Conservation (phyloP, 2,113 vertebrate species). For the Chloebia gouldiae region DNA sequence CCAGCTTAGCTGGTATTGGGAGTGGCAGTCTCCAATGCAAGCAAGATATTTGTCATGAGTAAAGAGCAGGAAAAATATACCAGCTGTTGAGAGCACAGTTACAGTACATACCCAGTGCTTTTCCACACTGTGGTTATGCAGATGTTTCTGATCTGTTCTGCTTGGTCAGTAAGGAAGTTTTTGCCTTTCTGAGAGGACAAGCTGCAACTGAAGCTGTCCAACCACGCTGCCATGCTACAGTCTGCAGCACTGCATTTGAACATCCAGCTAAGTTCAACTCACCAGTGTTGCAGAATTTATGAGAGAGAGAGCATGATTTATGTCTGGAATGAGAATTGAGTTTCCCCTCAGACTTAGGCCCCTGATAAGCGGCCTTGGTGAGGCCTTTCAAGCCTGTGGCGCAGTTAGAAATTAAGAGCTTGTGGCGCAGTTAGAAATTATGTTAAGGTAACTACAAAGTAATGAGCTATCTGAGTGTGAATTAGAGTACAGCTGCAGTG, state of each 20-base stretch:
- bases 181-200: not conserved
- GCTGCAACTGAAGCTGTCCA: not conserved
- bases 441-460: too few relatives aligned
- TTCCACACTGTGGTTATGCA: not conserved
- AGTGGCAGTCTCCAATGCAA: not conserved
- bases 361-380: too few relatives aligned
- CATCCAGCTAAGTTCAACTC: not conserved
- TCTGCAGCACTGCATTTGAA: not conserved
- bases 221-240: not conserved
- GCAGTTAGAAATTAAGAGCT: too few relatives aligned
- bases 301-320: too few relatives aligned
- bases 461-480: too few relatives aligned
- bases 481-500: too few relatives aligned
- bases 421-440: too few relatives aligned
- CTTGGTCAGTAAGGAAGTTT: not conserved
- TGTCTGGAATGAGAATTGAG: too few relatives aligned
- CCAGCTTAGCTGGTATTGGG: not conserved
- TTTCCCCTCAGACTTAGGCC: too few relatives aligned
- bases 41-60: not conserved
- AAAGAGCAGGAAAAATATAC: not conserved
- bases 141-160: not conserved
- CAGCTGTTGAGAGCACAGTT: not conserved
- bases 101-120: not conserved
- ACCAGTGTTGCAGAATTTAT: too few relatives aligned
- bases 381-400: too few relatives aligned